Percentiles rank a stretch among this genome's conserved stretches.
phyloP scores from a whole-genome alignment of 2,888 invertebrate species.

The Agrotis exclamationis region DNA sequence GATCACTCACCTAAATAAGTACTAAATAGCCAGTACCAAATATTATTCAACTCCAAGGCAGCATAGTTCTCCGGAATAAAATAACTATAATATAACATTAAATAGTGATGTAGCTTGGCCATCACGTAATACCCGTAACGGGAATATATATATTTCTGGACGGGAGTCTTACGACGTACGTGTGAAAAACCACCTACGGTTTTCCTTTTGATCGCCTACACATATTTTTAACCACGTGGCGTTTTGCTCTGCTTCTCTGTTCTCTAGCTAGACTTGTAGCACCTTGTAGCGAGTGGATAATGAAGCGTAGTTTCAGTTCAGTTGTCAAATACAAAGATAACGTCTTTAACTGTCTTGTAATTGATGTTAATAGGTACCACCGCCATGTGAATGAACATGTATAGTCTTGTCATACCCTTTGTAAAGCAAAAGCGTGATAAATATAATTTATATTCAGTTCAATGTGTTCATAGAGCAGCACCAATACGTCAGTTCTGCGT shows the following conservation, averaged over 20 bases:
- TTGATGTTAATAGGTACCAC: background rate
- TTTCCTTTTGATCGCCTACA: constrained; percentile 31
- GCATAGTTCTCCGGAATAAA: constrained; percentile 26
- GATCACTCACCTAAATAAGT: background rate
- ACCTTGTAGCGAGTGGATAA: no score
- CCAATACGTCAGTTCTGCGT: background rate
- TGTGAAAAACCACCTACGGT: constrained; percentile 42
- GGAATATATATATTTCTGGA: constrained; percentile 52
- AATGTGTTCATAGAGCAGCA: background rate
- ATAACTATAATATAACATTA: constrained; percentile 48
- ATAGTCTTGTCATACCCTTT: no score
- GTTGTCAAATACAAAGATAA: no score
- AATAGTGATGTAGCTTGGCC: constrained; percentile 52
- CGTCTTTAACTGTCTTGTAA: background rate
- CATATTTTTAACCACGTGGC: constrained; percentile 20
- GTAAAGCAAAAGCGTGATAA: background rate
- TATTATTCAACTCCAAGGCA: constrained; percentile 2
- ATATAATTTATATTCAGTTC: background rate
- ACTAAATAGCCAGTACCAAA: constrained; percentile 6
- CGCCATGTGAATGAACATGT: background rate
- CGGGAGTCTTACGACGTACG: constrained; percentile 48
- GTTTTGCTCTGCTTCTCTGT: constrained; percentile 12
- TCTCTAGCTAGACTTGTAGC: background rate
- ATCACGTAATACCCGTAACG: constrained; percentile 53
- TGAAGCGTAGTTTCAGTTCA: background rate